These are phyloP conservation scores for Drosophila littoralis DNA, from an alignment of 1,140 invertebrate genomes.

Conservation along the genomic window DNA sequence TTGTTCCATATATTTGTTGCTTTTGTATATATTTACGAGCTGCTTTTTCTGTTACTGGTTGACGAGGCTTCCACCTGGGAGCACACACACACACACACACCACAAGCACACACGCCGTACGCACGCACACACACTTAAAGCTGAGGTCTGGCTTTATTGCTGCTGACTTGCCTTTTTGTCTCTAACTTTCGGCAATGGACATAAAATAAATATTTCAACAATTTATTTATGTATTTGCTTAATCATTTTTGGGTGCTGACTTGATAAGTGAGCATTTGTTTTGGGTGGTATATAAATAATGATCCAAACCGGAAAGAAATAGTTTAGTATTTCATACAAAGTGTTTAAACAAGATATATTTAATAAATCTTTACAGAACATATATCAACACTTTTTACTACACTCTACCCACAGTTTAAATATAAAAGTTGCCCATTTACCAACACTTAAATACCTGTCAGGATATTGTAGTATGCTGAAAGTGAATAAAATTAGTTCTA, in stretches of 20 bases:
- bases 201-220: conserved; percentile 44
- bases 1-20: conserved; percentile 25
- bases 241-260: conserved; percentile 25
- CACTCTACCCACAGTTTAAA: not conserved
- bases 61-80: conserved; percentile 4
- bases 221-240: conserved; percentile 51
- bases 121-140: not conserved
- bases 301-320: too few species aligned
- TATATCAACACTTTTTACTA: not conserved
- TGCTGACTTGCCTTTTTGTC: conserved; percentile 16
- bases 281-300: not conserved
- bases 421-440: conserved; percentile 5
- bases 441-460: conserved; percentile 3
- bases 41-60: conserved; percentile 13
- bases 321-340: too few species aligned
- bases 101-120: not conserved
- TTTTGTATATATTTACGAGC: conserved; percentile 42
- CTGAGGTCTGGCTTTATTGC: not conserved
- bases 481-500: too few species aligned
- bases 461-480: not conserved
- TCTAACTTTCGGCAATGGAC: not conserved
- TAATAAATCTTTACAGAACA: too few species aligned
- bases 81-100: conserved; percentile 2
- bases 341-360: too few species aligned
- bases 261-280: conserved; percentile 12